Percentiles rank a stretch among this genome's conserved stretches.
Evolutionary conservation across 2,113 vertebrate species (phyloP).

Genomic region (Hyperoodon ampullatus): DNA sequence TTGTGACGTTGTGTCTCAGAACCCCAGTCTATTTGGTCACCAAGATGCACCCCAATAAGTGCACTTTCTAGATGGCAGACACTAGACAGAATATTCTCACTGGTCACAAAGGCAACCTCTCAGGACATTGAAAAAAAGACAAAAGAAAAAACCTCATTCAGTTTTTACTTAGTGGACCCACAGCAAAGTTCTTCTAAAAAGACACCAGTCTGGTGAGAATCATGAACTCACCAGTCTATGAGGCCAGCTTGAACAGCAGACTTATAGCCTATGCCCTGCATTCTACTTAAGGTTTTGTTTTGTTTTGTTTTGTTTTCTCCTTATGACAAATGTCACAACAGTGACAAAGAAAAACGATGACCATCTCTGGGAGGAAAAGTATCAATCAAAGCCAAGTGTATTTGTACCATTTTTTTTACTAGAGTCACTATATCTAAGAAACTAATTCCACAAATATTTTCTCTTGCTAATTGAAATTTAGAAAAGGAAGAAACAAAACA

Average conservation of each 20-base stretch:
- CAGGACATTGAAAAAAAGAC: background rate
- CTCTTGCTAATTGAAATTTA: background rate
- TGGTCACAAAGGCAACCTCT: background rate
- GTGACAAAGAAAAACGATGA: background rate
- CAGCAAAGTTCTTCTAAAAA: background rate
- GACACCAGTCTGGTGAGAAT: background rate
- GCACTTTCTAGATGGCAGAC: background rate
- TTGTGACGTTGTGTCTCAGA: too few relatives aligned
- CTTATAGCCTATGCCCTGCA: background rate
- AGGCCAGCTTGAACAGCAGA: background rate
- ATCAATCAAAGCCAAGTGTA: background rate
- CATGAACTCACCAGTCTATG: background rate
- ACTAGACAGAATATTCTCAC: background rate
- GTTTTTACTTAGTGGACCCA: background rate
- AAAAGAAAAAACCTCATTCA: background rate
- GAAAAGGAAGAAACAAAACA: background rate
- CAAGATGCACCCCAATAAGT: too few relatives aligned
- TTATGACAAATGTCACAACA: background rate
- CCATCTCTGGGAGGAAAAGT: background rate
- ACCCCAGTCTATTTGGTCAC: too few relatives aligned
- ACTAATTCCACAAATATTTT: background rate
- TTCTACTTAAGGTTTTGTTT: background rate
- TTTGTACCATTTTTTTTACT: background rate
- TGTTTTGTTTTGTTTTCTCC: background rate
- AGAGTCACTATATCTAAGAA: background rate